phyloP scores from a whole-genome alignment of 2,113 vertebrate species.

The Melozone crissalis region DNA sequence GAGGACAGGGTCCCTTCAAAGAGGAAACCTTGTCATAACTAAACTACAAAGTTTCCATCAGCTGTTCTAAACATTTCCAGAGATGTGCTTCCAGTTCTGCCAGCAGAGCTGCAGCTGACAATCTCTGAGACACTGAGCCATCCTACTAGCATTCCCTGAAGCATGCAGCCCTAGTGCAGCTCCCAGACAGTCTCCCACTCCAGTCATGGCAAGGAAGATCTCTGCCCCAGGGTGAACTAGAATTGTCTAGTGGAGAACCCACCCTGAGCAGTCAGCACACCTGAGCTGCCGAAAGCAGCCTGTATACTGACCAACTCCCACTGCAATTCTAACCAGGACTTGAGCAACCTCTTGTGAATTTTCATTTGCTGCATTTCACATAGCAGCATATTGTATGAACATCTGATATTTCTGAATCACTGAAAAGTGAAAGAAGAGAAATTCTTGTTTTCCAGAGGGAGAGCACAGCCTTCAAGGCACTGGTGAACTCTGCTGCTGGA shows the following conservation, averaged over 20 bases:
- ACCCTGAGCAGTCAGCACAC: neutral
- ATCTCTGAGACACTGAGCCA: neutral
- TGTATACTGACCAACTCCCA: accelerated
- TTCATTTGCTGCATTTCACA: neutral
- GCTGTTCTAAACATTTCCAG: neutral
- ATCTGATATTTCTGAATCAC: neutral
- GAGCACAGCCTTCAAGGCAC: neutral
- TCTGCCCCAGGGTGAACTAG: neutral
- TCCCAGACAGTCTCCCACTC: neutral
- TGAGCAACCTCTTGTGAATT: neutral
- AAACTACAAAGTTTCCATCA: neutral
- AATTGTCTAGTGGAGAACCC: neutral
- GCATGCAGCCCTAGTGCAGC: neutral
- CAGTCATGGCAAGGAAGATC: neutral
- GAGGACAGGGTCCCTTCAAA: neutral
- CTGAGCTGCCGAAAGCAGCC: neutral
- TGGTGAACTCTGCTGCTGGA: neutral
- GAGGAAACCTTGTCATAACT: neutral
- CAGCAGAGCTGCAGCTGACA: neutral
- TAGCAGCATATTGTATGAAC: neutral
- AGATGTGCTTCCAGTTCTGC: neutral
- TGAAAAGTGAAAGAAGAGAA: neutral
- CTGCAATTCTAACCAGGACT: neutral
- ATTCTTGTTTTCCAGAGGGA: neutral
- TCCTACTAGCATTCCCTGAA: neutral